Evolutionary conservation across 2,888 invertebrate species (phyloP), one percentile per base, ranked within the genome.

Genomic region (Phragmatobia fuliginosa): DNA sequence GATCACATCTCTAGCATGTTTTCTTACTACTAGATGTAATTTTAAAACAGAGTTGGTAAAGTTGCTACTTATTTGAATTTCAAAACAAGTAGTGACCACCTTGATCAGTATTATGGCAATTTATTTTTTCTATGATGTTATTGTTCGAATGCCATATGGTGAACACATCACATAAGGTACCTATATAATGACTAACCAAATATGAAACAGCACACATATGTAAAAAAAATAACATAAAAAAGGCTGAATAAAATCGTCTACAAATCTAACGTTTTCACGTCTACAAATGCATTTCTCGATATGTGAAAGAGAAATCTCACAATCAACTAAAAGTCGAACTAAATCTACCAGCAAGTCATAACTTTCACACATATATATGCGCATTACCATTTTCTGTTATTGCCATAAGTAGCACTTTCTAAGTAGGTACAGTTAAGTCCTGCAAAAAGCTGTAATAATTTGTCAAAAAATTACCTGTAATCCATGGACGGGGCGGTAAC

Each of bases 401-500:
- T 52, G 16, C 11, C 28, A 28, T 28, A 28, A 4, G 16, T 56
- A 28, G 28, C 16, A 56, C 28, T 65, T 10, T 11, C 7, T 28
- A 28, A 6, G 18, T 18, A 31, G 1, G 31, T 11, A n/a, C 6
- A 31, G 32, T 8, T 52, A 56, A 52, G 16, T 25, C 25, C 28
- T 56, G 36, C n/a, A 56, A 31, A 16, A 52, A 36, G 56, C 5
- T 25, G 5, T 16, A 10, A 36, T 38, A 21, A 56, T 62, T 66
- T 73, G 75, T 75, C 58, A 70, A 67, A 11, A 67, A 32, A 70
- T 81, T 89, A 94, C 95, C 95, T 90, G 94, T 94, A 73, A 94
- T 92, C 93, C 94, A 94, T 81, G 93, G 87, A 84, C 93, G 91
- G 81, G 95, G 95, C 76, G 95, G 95, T 83, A 95, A 89, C 84